Evolutionary conservation across 30 jellyfish, hydroid and myxozoan species (phyloP), one percentile per base, ranked within the genome.

Genomic region (Aurelia coerulea): DNA sequence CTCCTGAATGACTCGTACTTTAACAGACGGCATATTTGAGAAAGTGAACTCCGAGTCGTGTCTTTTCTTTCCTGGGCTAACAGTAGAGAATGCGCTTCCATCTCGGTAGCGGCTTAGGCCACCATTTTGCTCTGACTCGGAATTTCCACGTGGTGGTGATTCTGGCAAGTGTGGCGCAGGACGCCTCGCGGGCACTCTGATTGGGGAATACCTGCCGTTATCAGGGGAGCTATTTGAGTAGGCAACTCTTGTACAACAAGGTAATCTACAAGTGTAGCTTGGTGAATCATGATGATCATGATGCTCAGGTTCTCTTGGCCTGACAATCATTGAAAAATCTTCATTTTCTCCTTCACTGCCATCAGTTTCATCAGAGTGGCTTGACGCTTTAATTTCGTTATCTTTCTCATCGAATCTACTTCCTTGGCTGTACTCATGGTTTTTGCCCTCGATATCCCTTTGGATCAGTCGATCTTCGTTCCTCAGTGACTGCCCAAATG

Each of bases 141-240:
- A 52, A 72, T 39, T 23, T 11, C 68, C 54, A 31, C 65, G 60
- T 14, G 83, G 76, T 0, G 80, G 91, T 11, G 91, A 67, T 15
- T 68, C 68, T 18, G 33, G 33, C 37, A 83, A 68, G 68, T 67
- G 11, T 46, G 51, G 80, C 7, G 65, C 81, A 8, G 86, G 92
- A 46, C 92, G 92, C 68, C 84, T 83, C 17, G 86, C 92, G 4
- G 92, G 92, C 10, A 83, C 86, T 42, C 92, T 19, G 19, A 83
- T 83, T 54, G 92, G 92, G 16, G 92, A 79, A 58, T 79, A 79
- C 5, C 73, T 59, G 31, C 73, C 86, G 49, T 65, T 62, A 12
- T 72, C 80, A 1, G 92, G 80, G 4, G 83, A 72, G 70, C 69
- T 23, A 4, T 73, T 42, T 39, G 66, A 18, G 77, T 69, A 83